These are phyloP conservation scores for Phrynosoma platyrhinos DNA, from an alignment of 2,113 vertebrate genomes.

Conservation along the genomic window DNA sequence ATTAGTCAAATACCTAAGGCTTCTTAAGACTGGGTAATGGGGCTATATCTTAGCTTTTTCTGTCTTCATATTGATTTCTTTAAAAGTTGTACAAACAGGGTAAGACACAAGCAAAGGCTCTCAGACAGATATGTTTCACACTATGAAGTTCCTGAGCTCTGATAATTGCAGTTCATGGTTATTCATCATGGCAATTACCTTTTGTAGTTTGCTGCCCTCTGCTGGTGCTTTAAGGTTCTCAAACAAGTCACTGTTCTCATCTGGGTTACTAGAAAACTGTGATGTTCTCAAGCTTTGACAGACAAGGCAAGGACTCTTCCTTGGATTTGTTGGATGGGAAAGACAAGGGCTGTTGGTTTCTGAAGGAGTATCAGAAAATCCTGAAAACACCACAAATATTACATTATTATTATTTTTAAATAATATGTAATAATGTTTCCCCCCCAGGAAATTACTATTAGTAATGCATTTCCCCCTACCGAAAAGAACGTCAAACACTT, in stretches of 20 bases:
- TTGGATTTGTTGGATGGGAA: conserved; percentile 78
- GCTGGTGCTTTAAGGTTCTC: conserved; percentile 66
- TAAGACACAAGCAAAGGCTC: not conserved
- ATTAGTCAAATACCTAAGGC: no score
- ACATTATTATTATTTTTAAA: not conserved
- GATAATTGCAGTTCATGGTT: not conserved
- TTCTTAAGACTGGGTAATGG: not conserved
- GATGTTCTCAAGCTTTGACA: conserved; percentile 60
- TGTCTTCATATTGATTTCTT: not conserved
- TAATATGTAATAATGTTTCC: not conserved
- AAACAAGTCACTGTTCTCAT: conserved; percentile 56
- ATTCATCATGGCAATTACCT: conserved; percentile 65
- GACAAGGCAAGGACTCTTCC: conserved; percentile 78
- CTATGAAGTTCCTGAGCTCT: not conserved
- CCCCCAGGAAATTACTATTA: not conserved
- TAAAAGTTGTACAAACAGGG: not conserved
- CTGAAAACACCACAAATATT: conserved; percentile 65
- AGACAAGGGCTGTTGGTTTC: conserved; percentile 84
- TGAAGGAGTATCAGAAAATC: conserved; percentile 85
- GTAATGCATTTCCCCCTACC: not conserved
- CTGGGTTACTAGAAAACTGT: not conserved
- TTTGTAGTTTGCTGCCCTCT: conserved; percentile 82
- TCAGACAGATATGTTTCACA: not conserved
- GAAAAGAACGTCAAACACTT: not conserved
- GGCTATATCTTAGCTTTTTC: not conserved